Base-by-base conservation (phyloP, 1,140 invertebrate species). In the Aphidius gifuensis region DNA sequence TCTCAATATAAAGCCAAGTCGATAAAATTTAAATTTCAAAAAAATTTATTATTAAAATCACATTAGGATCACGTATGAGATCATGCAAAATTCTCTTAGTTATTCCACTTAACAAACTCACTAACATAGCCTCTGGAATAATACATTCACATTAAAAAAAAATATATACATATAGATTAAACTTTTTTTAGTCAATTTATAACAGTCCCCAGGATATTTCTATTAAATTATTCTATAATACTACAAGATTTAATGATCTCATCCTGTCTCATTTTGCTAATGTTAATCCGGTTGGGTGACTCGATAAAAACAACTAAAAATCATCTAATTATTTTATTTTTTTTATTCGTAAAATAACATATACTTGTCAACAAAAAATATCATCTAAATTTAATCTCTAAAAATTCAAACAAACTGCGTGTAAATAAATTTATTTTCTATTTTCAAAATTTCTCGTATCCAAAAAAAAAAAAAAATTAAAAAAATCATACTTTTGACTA, bases 11-110 rank as follows among this genome's bases (percentile, higher is more conserved):
- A 59, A 44, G 47, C 43, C 48, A 21, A 68, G 67, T 66, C 73
- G 69, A 74, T 72, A 72, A 67, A 63, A 78, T 78, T 78, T 77
- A 70, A 78, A 78, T 75, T 80, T 79, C 74, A 78, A 78, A 32
- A 32, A 32, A 78, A 69, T 73, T 66, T 64, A 65, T 74, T 74
- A 79, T 78, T 79, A 80, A 80, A 79, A 76, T 76, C 74, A 60
- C 77, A 78, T 80, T 78, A 78, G 70, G 67, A 63, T 69, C 63
- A 65, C 54, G 55, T 39, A 49, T 48, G 63, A 67, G 63, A 53
- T 58, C 60, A 54, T 50, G 56, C 48, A 40, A 60, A 58, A 5
- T 42, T 32, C 0, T 32, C 23, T 32, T 32, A 59, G 9, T 42
- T 54, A 21, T 9, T 32, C 23, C 23, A 32, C 23, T 32, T 4